Evolutionary conservation across 2,888 invertebrate genomes (phyloP), one percentile per base, ranked within the genome.

Genomic region (Sclerodermus sp.): DNA sequence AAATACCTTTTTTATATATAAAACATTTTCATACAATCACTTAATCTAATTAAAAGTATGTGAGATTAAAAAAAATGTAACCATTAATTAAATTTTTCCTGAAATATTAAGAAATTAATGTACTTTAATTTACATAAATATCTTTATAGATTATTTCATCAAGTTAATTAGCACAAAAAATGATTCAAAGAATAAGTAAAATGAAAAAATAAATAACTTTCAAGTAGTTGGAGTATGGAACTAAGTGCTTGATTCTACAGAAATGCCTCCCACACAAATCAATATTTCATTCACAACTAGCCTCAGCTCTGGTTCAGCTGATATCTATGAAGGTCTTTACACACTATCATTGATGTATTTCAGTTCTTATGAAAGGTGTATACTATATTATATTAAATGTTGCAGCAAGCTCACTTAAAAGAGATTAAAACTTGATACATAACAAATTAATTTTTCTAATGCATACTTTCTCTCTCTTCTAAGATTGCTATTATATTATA

Each of bases 281-380:
- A 72, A 74, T 73, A 70, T 70, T 71, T 71, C 71, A 73, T 74
- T 74, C 71, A 70, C 66, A 71, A 68, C 57, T 65, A 31, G 18
- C 45, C 38, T 23, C 8, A 23, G 23, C 23, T 42, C 18, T 45
- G 44, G 49, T 55, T 53, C 54, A 55, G 58, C 50, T 58, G 55
- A 57, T 51, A 52, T 39, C 43, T 53, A 45, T 49, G 44, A 45
- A 47, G 39, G 37, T 49, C 39, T 39, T 39, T 16, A 5, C 39
- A 34, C 10, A 14, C 12, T 34, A 34, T 5, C 34, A 23, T 23
- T 23, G 23, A 23, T n/a, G 8, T 23, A 8, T 8, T 23, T 23
- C 15, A 36, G 9, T 6, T 10, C 36, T 15, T 10, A 4, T 36
- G 32, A 9, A 31, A 31, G 12, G 12, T 12, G 12, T 10, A 31